A percentile compares a stretch with the other conserved stretches of the same genome.
phyloP scores from a whole-genome alignment of 1,140 invertebrate species.

The Coenobita brevimanus region DNA sequence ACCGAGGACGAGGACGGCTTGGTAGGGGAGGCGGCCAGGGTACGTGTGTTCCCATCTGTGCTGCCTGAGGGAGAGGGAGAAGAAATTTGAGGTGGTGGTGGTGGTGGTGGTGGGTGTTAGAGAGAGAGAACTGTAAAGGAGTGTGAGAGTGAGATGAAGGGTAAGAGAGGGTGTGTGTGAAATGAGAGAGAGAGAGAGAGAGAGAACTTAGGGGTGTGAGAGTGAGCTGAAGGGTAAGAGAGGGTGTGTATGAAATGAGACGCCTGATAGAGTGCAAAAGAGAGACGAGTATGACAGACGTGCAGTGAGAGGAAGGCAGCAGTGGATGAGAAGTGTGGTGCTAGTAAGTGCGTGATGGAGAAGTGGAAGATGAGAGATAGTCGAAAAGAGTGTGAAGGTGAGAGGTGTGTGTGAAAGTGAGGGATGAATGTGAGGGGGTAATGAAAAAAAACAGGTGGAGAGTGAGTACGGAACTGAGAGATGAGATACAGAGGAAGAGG shows the following conservation, averaged over 20 bases:
- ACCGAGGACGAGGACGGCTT: constrained; percentile 19
- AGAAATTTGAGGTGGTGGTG: neutral
- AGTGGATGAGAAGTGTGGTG: no score
- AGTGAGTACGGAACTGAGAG: no score
- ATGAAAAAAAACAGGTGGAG: neutral
- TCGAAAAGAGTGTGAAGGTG: neutral
- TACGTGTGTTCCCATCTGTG: constrained; percentile 39
- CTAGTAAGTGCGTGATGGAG: no score
- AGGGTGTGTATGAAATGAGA: neutral
- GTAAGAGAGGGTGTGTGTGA: neutral
- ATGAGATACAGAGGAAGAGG: no score
- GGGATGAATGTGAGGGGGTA: neutral
- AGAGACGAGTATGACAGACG: neutral
- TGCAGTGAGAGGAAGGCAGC: no score
- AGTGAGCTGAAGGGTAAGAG: neutral
- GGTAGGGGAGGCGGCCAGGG: constrained; percentile 43
- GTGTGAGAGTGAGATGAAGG: no score
- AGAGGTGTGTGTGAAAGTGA: neutral
- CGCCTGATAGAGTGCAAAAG: neutral
- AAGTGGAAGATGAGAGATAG: no score
- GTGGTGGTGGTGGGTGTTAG: no score
- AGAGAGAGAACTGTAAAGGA: no score
- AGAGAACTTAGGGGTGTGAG: neutral
- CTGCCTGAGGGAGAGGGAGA: constrained; percentile 31
- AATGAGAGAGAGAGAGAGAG: neutral